These are phyloP conservation scores for Drosophila subquinaria DNA, from an alignment of 2,888 invertebrate species.

Conservation along the genomic window DNA sequence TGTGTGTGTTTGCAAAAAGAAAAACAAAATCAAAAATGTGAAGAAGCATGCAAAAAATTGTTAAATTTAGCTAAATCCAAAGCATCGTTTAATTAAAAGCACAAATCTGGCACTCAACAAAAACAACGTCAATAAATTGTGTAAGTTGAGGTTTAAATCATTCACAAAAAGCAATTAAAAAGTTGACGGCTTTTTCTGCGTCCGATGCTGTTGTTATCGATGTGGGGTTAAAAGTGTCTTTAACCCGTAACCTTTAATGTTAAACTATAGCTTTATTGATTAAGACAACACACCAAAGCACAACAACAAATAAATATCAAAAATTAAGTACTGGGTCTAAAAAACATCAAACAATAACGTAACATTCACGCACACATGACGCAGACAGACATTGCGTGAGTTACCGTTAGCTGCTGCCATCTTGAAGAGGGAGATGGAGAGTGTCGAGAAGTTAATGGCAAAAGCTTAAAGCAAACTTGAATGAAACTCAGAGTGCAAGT, in stretches of 20 bases:
- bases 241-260: slow-evolving; percentile 50
- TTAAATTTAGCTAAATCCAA: slow-evolving; percentile 20
- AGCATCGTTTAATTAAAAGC: not conserved
- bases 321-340: not conserved
- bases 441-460: not conserved
- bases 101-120: not conserved
- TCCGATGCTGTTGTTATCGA: slow-evolving; percentile 1
- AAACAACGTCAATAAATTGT: slow-evolving; percentile 21
- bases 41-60: slow-evolving; percentile 41
- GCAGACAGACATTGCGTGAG: slow-evolving; percentile 59
- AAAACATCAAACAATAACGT: slow-evolving; percentile 9
- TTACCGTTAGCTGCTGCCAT: slow-evolving; percentile 34
- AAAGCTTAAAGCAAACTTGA: slow-evolving; percentile 15
- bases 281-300: slow-evolving; percentile 43
- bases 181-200: slow-evolving; percentile 3
- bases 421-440: not conserved
- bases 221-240: slow-evolving; percentile 48
- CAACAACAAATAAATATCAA: not conserved
- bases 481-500: slow-evolving; percentile 30
- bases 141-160: slow-evolving; percentile 39
- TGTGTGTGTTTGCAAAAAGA: slow-evolving; percentile 45
- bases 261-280: slow-evolving; percentile 61
- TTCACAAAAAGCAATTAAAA: slow-evolving; percentile 14
- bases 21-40: slow-evolving; percentile 54
- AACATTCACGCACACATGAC: slow-evolving; percentile 33